Evolutionary conservation across 92 coral and sea anemone species (phyloP), one percentile per base, ranked within the genome.

Genomic region (Pocillopora meandrina): DNA sequence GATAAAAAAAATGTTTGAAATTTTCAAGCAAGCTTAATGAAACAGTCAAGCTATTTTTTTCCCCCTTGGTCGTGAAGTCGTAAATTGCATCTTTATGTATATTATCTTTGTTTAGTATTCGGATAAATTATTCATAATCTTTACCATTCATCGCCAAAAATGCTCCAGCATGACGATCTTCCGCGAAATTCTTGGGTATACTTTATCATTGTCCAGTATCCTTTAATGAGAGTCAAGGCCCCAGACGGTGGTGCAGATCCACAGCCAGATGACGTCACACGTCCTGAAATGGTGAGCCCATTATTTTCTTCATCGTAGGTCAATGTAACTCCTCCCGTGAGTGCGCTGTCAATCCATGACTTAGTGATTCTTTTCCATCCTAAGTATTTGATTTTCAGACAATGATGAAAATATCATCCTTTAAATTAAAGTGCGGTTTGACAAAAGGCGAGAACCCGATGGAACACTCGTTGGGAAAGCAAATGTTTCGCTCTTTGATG

Each of bases 171-270:
- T 12, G 92, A 80, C 5, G 66, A 78, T 1, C 11, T 42, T 59
- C 87, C 90, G 15, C 80, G 60, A 55, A 89, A 85, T 64, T 86
- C 87, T 56, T 89, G 92, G 47, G 77, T 86, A 78, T 85, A 89
- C 52, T 80, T 62, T 12, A 85, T 89, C 31, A 26, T 68, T 81
- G 84, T 85, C 90, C 92, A 85, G 90, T 75, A 89, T 10, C 87
- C 92, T 33, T 80, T 81, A 83, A 89, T 89, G 67, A 72, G 75
- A 36, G 72, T 75, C 35, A 85, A 72, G 6, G 90, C 74, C 2
- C 90, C 92, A 13, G 92, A 86, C 16, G 76, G 76, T 15, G 78
- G 70, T 11, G 75, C 80, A 42, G 5, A 7, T 9, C 87, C 87
- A 74, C 92, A 89, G 2, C 92, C 92, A 81, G 17, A 0, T 62